Conservation (phyloP, 2,888 invertebrate genomes). For the Marronus borbonicus region DNA sequence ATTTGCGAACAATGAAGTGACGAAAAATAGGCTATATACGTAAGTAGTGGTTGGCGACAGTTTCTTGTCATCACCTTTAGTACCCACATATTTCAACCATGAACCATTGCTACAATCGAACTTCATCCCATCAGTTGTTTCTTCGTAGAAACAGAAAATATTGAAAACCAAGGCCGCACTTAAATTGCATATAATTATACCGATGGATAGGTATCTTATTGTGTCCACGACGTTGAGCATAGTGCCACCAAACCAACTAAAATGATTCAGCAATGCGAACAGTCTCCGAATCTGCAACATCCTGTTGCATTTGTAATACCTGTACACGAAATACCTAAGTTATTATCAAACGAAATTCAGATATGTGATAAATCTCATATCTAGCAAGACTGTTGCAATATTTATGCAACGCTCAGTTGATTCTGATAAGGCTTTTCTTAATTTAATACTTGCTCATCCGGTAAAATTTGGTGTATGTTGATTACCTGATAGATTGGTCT, state of each 20-base stretch:
- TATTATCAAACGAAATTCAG: background rate
- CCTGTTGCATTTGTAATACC: conserved; percentile 47
- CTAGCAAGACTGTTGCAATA: conserved; percentile 14
- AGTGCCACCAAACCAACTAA: conserved; percentile 10
- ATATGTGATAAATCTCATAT: background rate
- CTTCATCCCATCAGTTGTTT: background rate
- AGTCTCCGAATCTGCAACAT: conserved; percentile 56
- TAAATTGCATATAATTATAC: conserved; percentile 16
- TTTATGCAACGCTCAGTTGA: too few relatives aligned
- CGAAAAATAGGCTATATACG: conserved; percentile 27
- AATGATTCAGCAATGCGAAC: conserved; percentile 47
- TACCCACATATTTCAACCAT: conserved; percentile 3
- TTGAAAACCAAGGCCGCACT: conserved; percentile 3
- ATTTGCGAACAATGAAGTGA: conserved; percentile 38
- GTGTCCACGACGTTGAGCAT: conserved; percentile 26
- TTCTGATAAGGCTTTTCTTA: too few relatives aligned
- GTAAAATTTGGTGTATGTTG: background rate
- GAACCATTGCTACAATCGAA: conserved; percentile 12
- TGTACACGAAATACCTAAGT: conserved; percentile 2
- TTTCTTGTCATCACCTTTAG: background rate
- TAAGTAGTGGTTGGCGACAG: background rate
- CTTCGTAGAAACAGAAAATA: conserved; percentile 1
- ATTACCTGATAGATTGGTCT: background rate
- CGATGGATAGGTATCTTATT: conserved; percentile 17
- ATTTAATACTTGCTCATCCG: too few relatives aligned